These are phyloP conservation scores for Musca domestica DNA, from an alignment of 1,140 invertebrate species.

Conservation along the genomic window DNA sequence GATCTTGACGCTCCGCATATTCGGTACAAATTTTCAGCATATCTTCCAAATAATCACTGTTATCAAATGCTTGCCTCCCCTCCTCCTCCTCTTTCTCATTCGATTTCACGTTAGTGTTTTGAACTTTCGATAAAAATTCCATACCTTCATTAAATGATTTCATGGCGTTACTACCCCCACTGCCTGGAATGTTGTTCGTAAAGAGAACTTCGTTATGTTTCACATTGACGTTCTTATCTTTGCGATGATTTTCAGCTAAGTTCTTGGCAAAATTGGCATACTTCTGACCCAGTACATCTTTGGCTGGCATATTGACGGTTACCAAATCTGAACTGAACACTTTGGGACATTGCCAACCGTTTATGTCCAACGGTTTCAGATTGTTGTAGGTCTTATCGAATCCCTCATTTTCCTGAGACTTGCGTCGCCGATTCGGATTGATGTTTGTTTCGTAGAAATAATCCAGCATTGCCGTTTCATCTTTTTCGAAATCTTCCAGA, in stretches of 20 bases:
- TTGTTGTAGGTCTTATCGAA: slow-evolving; percentile 3
- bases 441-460: slow-evolving; percentile 46
- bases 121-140: slow-evolving; percentile 43
- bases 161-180: too few species aligned
- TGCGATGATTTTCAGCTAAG: slow-evolving; percentile 51
- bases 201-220: slow-evolving; percentile 35
- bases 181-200: background rate
- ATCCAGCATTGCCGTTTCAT: slow-evolving; percentile 32
- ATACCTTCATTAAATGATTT: slow-evolving; percentile 3
- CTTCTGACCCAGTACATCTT: slow-evolving; percentile 68
- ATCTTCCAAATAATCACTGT: slow-evolving; percentile 80
- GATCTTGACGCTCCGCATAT: slow-evolving; percentile 72
- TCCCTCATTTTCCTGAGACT: slow-evolving; percentile 7
- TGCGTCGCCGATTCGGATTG: slow-evolving; percentile 2
- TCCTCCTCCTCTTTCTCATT: slow-evolving; percentile 56
- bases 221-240: slow-evolving; percentile 46
- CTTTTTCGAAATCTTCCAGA: background rate
- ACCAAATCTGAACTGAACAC: slow-evolving; percentile 73
- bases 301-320: slow-evolving; percentile 75
- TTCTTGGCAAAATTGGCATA: slow-evolving; percentile 59
- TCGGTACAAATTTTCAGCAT: slow-evolving; percentile 90
- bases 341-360: slow-evolving; percentile 65
- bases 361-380: slow-evolving; percentile 46
- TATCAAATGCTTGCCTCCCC: slow-evolving; percentile 43
- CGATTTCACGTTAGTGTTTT: slow-evolving; percentile 64